Evolutionary conservation across 2,888 invertebrate genomes (phyloP).

Genomic region (Polydrusus tereticollis): DNA sequence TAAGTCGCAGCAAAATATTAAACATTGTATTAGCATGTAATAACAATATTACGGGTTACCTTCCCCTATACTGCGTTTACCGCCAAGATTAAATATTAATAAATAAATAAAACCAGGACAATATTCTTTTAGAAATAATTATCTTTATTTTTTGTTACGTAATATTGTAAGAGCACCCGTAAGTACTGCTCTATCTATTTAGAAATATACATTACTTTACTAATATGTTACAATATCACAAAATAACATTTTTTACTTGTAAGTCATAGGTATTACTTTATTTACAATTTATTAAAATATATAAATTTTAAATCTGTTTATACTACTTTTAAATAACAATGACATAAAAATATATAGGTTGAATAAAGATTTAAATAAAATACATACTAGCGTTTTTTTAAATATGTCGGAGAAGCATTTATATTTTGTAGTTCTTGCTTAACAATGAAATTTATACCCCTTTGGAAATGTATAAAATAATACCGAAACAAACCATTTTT

Average conservation of each 20-base stretch:
- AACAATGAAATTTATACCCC: neutral
- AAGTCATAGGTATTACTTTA: slow-evolving; percentile 20
- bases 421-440: neutral
- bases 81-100: too few species aligned
- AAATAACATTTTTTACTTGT: slow-evolving; percentile 19
- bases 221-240: slow-evolving; percentile 39
- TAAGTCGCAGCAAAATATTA: too few species aligned
- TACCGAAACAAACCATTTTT: neutral
- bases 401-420: neutral
- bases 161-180: slow-evolving; percentile 36
- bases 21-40: too few species aligned
- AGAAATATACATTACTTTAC: slow-evolving; percentile 23
- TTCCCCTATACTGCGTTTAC: too few species aligned
- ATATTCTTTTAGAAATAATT: neutral
- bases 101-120: neutral
- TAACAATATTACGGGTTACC: too few species aligned
- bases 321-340: slow-evolving; percentile 9
- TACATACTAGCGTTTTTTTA: too few species aligned
- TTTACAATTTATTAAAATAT: slow-evolving; percentile 19
- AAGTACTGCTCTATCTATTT: slow-evolving; percentile 34
- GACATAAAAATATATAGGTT: neutral
- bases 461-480: neutral
- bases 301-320: slow-evolving; percentile 4
- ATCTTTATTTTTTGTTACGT: slow-evolving; percentile 19
- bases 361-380: neutral